phyloP scores from a whole-genome alignment of 2,797 vertebrate species.

The Ispidina lecontei region DNA sequence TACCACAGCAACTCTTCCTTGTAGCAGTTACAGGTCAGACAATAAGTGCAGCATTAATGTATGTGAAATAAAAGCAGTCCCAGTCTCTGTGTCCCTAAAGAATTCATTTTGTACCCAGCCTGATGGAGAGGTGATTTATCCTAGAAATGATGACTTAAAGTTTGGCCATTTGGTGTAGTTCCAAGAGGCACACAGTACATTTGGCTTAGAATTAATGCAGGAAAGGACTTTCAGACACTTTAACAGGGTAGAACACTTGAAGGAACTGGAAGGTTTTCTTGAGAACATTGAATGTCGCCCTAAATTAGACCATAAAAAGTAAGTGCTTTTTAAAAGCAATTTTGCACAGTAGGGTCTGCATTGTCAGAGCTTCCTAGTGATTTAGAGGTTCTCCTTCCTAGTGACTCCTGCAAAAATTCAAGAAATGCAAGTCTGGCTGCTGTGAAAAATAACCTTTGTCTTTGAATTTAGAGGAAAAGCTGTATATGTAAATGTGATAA shows the following conservation, averaged over 20 bases:
- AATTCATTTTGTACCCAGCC: neutral
- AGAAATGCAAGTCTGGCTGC: neutral
- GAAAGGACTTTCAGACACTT: slow-evolving; percentile 11
- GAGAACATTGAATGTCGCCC: slow-evolving; percentile 54
- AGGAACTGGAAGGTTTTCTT: slow-evolving; percentile 40
- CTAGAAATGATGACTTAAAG: neutral
- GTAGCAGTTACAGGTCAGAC: slow-evolving; percentile 10
- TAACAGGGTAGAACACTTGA: slow-evolving; percentile 6
- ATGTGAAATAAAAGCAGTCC: neutral
- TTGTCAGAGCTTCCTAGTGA: slow-evolving; percentile 54
- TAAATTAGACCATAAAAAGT: slow-evolving; percentile 76
- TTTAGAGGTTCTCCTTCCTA: slow-evolving; percentile 51
- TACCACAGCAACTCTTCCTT: neutral
- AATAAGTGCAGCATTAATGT: neutral
- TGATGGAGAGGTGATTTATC: slow-evolving; percentile 25
- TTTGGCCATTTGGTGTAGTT: slow-evolving; percentile 14
- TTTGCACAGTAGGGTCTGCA: slow-evolving; percentile 36
- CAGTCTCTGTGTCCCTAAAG: neutral
- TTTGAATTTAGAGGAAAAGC: slow-evolving; percentile 34
- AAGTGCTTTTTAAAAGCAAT: slow-evolving; percentile 77
- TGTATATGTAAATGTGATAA: neutral
- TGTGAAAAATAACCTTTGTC: neutral
- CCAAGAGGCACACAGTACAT: slow-evolving; percentile 12
- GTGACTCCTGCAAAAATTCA: neutral
- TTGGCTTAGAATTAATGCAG: slow-evolving; percentile 41